phyloP scores from a whole-genome alignment of 2,888 invertebrate genomes.

The Erebia palarica region DNA sequence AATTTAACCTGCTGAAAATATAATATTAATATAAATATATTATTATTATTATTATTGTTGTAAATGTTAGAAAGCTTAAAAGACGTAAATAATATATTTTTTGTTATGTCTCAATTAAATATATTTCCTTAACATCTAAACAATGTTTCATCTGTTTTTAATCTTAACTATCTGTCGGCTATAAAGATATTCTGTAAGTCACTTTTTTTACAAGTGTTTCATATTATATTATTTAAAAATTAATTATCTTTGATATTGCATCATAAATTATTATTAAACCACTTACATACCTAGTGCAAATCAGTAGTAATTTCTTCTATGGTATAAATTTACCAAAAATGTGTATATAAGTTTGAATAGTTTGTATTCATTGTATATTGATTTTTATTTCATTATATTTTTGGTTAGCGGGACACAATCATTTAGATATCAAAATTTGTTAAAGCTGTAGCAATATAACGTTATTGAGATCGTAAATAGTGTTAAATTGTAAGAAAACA shows the following conservation, averaged over 20 bases:
- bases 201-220: conserved; percentile 4
- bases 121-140: conserved; percentile 29
- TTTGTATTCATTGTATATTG: conserved; percentile 25
- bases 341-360: conserved; percentile 49
- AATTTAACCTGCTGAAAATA: conserved; percentile 32
- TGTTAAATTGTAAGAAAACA: conserved; percentile 7
- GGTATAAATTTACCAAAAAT: conserved; percentile 48
- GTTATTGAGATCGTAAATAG: conserved; percentile 7
- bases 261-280: background rate
- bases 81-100: conserved; percentile 27
- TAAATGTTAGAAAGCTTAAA: too few relatives aligned
- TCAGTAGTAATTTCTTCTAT: conserved; percentile 41
- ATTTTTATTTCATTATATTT: conserved; percentile 38
- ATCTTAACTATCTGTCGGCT: background rate
- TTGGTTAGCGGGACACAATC: conserved; percentile 31
- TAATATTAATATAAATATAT: too few relatives aligned
- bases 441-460: conserved; percentile 6
- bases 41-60: too few relatives aligned
- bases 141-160: conserved; percentile 22
- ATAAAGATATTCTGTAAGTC: background rate
- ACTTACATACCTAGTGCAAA: conserved; percentile 25
- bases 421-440: conserved; percentile 19
- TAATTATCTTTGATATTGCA: conserved; percentile 7
- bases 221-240: background rate
- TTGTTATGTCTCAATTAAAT: conserved; percentile 28